Evolutionary conservation across 2,888 invertebrate genomes (phyloP).

Genomic region (Branchellion lobata): DNA sequence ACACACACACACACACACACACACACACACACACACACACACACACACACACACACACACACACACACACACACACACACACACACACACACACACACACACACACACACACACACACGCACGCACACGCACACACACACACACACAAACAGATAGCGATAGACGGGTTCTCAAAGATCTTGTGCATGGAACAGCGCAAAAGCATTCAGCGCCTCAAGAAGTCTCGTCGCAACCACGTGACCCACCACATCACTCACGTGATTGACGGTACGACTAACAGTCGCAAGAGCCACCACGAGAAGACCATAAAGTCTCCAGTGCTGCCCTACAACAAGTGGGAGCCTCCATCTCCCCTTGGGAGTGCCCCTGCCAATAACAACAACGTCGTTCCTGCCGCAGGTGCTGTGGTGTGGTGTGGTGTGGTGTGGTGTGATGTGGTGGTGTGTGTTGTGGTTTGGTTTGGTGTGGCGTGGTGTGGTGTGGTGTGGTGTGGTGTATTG

Average conservation of each 20-base stretch:
- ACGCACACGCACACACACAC: too few relatives aligned
- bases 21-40: too few relatives aligned
- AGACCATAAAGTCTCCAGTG: conserved; percentile 50
- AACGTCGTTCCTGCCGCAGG: conserved; percentile 21
- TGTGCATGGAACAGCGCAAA: conserved; percentile 56
- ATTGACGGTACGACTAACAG: conserved; percentile 46
- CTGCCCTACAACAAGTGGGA: conserved; percentile 51
- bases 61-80: conserved; percentile 46
- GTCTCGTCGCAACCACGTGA: conserved; percentile 45
- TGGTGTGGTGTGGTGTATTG: neutral
- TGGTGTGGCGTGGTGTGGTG: too few relatives aligned
- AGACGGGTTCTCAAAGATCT: conserved; percentile 56
- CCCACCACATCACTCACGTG: conserved; percentile 51
- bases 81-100: too few relatives aligned
- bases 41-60: conserved; percentile 52
- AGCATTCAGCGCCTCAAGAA: conserved; percentile 24
- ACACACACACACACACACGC: too few relatives aligned
- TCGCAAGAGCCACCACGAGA: conserved; percentile 49
- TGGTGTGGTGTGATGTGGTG: neutral
- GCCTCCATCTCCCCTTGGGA: conserved; percentile 15
- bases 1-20: too few relatives aligned
- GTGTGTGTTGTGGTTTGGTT: too few relatives aligned
- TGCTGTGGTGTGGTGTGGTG: neutral
- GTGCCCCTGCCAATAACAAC: conserved; percentile 23
- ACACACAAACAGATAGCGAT: conserved; percentile 56